These are phyloP conservation scores for Schizotus pectinicornis DNA, from an alignment of 2,888 invertebrate species.

Conservation along the genomic window DNA sequence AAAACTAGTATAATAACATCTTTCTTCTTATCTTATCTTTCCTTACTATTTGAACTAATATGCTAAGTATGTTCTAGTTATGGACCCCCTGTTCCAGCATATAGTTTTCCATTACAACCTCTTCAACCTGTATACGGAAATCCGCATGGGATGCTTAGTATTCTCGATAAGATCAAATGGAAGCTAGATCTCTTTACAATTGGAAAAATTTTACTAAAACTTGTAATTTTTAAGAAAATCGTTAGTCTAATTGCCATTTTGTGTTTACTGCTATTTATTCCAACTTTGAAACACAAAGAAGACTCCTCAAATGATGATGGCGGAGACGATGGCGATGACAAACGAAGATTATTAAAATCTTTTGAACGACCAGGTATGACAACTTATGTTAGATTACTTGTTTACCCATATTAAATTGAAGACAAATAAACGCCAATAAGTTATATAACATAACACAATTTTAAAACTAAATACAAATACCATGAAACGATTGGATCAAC, in stretches of 20 bases:
- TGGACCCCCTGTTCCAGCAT: conserved; percentile 28
- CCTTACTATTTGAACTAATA: no score
- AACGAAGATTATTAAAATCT: neutral
- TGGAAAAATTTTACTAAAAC: conserved; percentile 76
- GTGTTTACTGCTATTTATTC: conserved; percentile 77
- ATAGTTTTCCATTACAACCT: conserved; percentile 46
- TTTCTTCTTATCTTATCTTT: no score
- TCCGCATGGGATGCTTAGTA: conserved; percentile 65
- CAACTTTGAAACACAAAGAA: conserved; percentile 56
- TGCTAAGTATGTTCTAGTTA: conserved; percentile 28
- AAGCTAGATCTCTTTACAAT: conserved; percentile 75
- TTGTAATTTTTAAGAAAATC: conserved; percentile 81
- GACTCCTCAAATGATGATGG: conserved; percentile 8
- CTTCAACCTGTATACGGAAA: conserved; percentile 46
- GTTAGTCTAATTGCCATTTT: conserved; percentile 80
- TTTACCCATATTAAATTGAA: no score
- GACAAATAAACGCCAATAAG: no score
- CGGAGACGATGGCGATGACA: neutral
- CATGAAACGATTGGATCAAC: no score
- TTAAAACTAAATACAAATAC: no score
- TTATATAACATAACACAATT: no score
- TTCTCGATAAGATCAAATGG: conserved; percentile 71
- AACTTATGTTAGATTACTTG: no score
- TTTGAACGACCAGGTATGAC: no score
- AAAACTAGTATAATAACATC: neutral